Evolutionary conservation across 1,140 invertebrate genomes (phyloP), one percentile per base, ranked within the genome.

Genomic region (Nasonia vitripennis): DNA sequence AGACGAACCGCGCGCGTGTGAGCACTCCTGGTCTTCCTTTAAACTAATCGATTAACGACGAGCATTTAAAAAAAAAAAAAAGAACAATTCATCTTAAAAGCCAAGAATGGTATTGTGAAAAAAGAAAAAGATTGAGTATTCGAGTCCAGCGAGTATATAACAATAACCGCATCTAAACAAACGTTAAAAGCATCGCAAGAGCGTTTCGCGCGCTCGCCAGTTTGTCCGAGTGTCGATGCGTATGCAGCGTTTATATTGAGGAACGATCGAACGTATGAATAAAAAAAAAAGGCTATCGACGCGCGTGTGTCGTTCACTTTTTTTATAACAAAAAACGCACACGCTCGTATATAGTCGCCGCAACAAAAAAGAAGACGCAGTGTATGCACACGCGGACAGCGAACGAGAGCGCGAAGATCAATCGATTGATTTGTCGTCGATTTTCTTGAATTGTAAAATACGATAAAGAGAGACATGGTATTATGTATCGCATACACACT

Each of bases 21-120:
- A 79, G 83, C 83, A 84, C 77, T 73, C 77, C 83, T 71, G 37
- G 74, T 77, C 17, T 45, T 75, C 34, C 34, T 45, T 45, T 62
- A 37, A 83, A 17, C 1, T 14, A 77, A 75, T 45, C 10, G 12
- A 75, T 67, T 74, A 83, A 83, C 20, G 48, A 75, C 10, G n/a
- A 81, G 80, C 20, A 77, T 77, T 77, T 11, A 7, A 34, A 62
- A 17, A 4, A 70, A 71, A 70, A 71, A 31, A 62, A 7, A 62
- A 62, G 17, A 62, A 20, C 5, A 62, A 62, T 62, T 62, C 17
- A 62, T 0, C 55, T 20, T 17, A 17, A 62, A 20, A 62, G 55
- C 55, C 55, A n/a, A 62, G 55, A 62, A n/a, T 62, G n/a, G 27
- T 27, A 62, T n/a, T 20, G 4, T 20, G 6, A 20, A 20, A n/a